These are phyloP conservation scores for Apogon hyalosoma DNA, from an alignment of 2,797 vertebrate species.

Conservation along the genomic window DNA sequence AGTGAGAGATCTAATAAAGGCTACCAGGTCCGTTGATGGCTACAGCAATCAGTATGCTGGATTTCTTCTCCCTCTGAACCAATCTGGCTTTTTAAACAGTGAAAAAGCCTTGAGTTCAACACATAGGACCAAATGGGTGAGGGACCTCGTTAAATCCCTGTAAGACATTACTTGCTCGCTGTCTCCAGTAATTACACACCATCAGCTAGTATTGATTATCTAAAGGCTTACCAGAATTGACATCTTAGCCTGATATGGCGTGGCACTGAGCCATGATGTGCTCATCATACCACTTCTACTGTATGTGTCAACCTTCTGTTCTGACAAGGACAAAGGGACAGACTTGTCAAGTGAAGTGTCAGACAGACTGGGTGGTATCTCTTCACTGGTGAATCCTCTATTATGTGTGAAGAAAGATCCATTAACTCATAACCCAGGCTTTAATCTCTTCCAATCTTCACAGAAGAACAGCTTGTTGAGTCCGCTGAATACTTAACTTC, in stretches of 20 bases:
- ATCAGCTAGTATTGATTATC: conserved; percentile 59
- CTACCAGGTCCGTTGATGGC: conserved; percentile 1
- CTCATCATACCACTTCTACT: conserved; percentile 18
- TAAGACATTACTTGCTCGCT: conserved; percentile 58
- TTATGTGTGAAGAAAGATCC: conserved; percentile 43
- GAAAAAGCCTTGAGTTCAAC: too few relatives aligned
- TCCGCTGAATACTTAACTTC: conserved; percentile 52
- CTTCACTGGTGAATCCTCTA: conserved; percentile 14
- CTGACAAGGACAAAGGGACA: conserved; percentile 31
- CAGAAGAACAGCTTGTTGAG: conserved; percentile 55
- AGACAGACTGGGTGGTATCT: conserved; percentile 23
- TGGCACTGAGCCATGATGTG: conserved; percentile 5
- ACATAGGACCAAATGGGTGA: background rate
- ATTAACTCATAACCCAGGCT: conserved; percentile 53
- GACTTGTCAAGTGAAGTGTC: conserved; percentile 30
- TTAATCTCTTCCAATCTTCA: conserved; percentile 46
- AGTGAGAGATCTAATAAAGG: conserved; percentile 3
- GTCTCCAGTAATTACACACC: conserved; percentile 58
- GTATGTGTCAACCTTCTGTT: conserved; percentile 20
- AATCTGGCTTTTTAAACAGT: conserved; percentile 7
- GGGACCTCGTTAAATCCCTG: conserved; percentile 22
- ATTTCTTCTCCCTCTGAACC: conserved; percentile 31
- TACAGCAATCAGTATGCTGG: background rate
- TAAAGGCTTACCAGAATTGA: conserved; percentile 35
- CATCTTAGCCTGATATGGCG: conserved; percentile 20